These are phyloP conservation scores for Drosophila yakuba DNA, from an alignment of 1,140 invertebrate species.

Conservation along the genomic window DNA sequence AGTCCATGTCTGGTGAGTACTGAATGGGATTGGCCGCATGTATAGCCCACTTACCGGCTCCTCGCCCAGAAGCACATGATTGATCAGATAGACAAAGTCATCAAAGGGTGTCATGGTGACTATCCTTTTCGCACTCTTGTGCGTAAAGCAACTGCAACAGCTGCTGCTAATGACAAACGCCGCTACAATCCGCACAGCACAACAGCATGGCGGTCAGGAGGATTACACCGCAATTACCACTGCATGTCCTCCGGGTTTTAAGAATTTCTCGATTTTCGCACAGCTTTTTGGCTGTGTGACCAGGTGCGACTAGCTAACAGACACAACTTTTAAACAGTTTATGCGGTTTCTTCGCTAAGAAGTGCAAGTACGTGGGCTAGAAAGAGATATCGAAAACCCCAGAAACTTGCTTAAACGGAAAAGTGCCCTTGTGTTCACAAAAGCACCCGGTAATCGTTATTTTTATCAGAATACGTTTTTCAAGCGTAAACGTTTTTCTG, in stretches of 20 bases:
- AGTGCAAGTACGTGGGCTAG: too few species aligned
- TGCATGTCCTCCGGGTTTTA: slow-evolving; percentile 3
- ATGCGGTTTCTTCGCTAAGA: neutral
- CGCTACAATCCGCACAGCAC: slow-evolving; percentile 1
- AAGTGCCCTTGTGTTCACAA: too few species aligned
- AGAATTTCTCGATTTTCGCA: slow-evolving; percentile 9
- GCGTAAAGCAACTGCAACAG: slow-evolving; percentile 14
- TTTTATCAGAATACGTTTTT: too few species aligned
- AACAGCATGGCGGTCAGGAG: slow-evolving; percentile 23
- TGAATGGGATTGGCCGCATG: neutral
- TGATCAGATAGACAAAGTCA: slow-evolving; percentile 87
- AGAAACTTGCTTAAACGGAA: too few species aligned
- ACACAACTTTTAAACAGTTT: neutral
- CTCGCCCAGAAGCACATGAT: slow-evolving; percentile 87
- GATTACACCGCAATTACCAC: slow-evolving; percentile 25
- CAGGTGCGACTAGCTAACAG: neutral
- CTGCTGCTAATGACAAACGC: slow-evolving; percentile 20
- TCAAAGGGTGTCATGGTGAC: slow-evolving; percentile 86
- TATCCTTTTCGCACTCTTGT: slow-evolving; percentile 21
- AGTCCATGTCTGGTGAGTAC: neutral
- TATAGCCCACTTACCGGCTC: slow-evolving; percentile 86
- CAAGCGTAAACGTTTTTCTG: too few species aligned
- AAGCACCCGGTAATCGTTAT: too few species aligned
- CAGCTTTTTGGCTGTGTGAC: slow-evolving; percentile 20
- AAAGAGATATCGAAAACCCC: too few species aligned